Evolutionary conservation across 2,113 vertebrate genomes (phyloP), one percentile per base, ranked within the genome.

Genomic region (Vulpes vulpes): DNA sequence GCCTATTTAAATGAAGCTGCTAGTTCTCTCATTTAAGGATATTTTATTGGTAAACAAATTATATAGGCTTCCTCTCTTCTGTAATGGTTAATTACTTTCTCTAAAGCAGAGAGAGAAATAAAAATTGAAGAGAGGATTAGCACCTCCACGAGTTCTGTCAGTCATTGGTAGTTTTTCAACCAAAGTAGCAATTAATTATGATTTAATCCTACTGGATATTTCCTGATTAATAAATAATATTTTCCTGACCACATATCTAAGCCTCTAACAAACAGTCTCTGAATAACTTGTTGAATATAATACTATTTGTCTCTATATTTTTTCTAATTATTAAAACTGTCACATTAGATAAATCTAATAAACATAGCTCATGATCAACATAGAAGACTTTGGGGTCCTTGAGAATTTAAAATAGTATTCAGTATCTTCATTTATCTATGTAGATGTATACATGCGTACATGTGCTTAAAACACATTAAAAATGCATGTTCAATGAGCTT

Each of bases 231-330:
- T 86, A 96, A 98, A 91, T 62, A 97, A 11, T 7, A 0, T 81
- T 96, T 96, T 98, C 74, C 89, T 78, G 90, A 74, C 17, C 80
- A 85, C 8, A 88, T 51, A 91, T 73, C 49, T 93, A 95, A 97
- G 38, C 22, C 38, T 94, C 94, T 96, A 94, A 95, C 30, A 97
- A 96, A 96, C 23, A 92, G 25, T 51, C 64, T 84, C 11, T 90
- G 90, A 97, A 96, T 74, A 97, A 89, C 38, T 64, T 93, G 12
- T 8, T 91, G 38, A 90, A 20, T 85, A 83, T 8, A 60, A 35
- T 92, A 15, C 14, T 79, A 91, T 79, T 35, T 84, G 30, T 82
- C 25, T 49, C 78, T 9, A 59, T 62, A 10, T 82, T 30, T 84
- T 82, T 80, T 35, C 43, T 57, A 94, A 62, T 35, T 55, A 78